These are phyloP conservation scores for Recurvirostra avosetta DNA, from an alignment of 2,113 vertebrate species.

Conservation along the genomic window DNA sequence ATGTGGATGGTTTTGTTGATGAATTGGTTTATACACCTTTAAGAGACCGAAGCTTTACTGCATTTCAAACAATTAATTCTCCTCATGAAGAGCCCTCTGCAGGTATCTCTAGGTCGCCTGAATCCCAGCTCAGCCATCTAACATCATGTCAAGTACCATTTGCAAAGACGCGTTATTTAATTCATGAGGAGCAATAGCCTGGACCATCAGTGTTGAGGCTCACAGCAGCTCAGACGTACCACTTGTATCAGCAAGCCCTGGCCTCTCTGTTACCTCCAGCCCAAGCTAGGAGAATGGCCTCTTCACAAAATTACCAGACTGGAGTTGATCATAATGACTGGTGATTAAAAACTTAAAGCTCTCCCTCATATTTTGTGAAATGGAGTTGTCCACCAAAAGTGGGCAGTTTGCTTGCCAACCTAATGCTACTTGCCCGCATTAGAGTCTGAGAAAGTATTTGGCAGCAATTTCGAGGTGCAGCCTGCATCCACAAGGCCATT, in stretches of 20 bases:
- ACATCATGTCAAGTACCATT: not conserved
- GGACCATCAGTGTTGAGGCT: accelerated
- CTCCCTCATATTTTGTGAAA: not conserved
- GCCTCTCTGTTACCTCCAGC: not conserved
- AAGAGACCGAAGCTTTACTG: not conserved
- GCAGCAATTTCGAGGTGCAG: not conserved
- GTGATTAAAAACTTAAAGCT: not conserved
- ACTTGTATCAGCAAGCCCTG: not conserved
- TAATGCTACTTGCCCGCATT: not conserved
- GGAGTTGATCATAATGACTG: not conserved
- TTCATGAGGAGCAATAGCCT: not conserved
- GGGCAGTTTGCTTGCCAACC: not conserved
- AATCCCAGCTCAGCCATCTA: not conserved
- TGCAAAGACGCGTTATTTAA: not conserved
- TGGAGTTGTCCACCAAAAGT: not conserved
- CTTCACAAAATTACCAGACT: not conserved
- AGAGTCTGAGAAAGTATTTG: not conserved
- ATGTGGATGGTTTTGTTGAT: not conserved
- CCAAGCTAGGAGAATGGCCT: not conserved
- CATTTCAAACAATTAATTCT: not conserved
- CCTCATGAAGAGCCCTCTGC: not conserved
- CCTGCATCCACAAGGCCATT: not conserved
- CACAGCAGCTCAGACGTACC: not conserved
- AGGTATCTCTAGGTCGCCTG: not conserved
- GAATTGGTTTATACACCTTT: not conserved